These are phyloP conservation scores for Halcyon badia DNA, from an alignment of 2,797 vertebrate genomes.

Conservation along the genomic window DNA sequence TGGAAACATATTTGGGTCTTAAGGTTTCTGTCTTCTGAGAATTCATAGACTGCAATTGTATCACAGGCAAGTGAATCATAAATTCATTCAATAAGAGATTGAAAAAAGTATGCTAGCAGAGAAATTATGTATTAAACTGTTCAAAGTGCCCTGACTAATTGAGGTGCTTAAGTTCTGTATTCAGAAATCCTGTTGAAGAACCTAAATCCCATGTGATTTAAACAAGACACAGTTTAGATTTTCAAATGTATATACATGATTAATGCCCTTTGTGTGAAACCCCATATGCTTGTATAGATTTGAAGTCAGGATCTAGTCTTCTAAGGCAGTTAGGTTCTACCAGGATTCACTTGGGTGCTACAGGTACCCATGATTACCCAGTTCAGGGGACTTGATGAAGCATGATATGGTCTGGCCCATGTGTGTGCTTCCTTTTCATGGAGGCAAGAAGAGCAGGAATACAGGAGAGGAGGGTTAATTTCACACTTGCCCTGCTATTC, in stretches of 20 bases:
- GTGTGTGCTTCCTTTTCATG: background rate
- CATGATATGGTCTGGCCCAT: background rate
- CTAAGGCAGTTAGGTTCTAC: background rate
- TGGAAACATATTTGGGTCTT: background rate
- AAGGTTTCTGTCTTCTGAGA: background rate
- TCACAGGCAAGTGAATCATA: background rate
- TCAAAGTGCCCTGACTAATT: background rate
- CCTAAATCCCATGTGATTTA: background rate
- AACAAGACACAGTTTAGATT: background rate
- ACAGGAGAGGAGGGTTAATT: background rate
- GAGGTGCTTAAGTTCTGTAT: background rate
- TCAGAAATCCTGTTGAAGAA: background rate
- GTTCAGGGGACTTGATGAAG: background rate
- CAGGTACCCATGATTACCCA: background rate
- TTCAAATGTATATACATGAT: background rate
- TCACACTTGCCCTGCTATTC: background rate
- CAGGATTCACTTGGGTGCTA: background rate
- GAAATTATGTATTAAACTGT: background rate
- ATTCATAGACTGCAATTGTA: background rate
- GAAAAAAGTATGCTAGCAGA: background rate
- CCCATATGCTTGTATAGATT: background rate
- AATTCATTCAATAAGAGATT: background rate
- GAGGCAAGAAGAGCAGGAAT: background rate
- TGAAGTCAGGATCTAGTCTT: background rate
- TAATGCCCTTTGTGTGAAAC: background rate